Evolutionary conservation across 2,113 vertebrate species (phyloP).

Genomic region (Raja brachyura): DNA sequence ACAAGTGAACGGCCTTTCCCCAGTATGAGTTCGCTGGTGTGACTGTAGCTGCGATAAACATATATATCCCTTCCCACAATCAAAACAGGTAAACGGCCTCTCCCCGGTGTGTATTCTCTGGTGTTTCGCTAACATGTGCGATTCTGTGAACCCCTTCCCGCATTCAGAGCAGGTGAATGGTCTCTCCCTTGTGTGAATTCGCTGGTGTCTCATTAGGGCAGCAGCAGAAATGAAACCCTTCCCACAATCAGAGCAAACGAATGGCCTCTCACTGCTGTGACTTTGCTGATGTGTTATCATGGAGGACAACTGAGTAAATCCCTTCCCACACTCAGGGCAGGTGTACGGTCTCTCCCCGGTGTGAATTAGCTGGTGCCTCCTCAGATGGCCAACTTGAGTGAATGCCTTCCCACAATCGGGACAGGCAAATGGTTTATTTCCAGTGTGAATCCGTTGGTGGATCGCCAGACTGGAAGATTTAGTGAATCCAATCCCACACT

Average conservation of each 20-base stretch:
- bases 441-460: too few species aligned
- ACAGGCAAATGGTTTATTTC: too few species aligned
- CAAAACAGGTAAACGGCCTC: not conserved
- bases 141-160: not conserved
- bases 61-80: not conserved
- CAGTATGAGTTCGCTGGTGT: too few species aligned
- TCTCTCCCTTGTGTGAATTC: not conserved
- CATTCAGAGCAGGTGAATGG: not conserved
- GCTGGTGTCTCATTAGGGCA: too few species aligned
- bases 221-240: too few species aligned
- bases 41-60: too few species aligned
- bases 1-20: not conserved
- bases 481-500: too few species aligned
- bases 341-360: slow-evolving; percentile 6
- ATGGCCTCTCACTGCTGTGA: not conserved
- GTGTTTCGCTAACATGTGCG: not conserved
- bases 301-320: not conserved
- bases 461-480: too few species aligned
- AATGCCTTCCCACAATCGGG: too few species aligned
- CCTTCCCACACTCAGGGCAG: not conserved
- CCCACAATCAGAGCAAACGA: not conserved
- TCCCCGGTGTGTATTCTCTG: not conserved
- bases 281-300: not conserved
- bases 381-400: too few species aligned
- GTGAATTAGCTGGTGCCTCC: not conserved